Evolutionary conservation across 2,113 vertebrate genomes (phyloP).

Genomic region (Takifugu flavidus): DNA sequence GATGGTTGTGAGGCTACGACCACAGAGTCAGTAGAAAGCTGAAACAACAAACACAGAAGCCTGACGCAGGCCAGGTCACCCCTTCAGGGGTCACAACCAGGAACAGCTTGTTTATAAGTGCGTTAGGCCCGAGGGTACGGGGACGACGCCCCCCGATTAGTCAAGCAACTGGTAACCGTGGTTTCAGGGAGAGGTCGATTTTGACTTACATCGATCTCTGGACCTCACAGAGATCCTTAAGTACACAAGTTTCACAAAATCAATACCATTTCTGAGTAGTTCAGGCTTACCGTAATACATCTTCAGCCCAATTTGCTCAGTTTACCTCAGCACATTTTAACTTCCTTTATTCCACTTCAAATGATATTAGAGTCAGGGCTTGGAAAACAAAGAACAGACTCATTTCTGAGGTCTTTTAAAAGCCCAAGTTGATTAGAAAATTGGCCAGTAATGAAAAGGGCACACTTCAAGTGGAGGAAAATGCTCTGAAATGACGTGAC

Average conservation of each 20-base stretch:
- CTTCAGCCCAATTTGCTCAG: constrained; percentile 24
- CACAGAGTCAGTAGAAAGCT: constrained; percentile 39
- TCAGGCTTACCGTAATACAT: constrained; percentile 17
- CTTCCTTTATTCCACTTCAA: constrained; percentile 16
- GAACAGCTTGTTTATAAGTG: constrained; percentile 40
- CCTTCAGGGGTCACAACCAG: constrained; percentile 31
- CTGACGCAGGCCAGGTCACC: constrained; percentile 58
- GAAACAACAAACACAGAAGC: constrained; percentile 59
- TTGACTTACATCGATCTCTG: neutral
- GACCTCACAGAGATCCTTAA: no score
- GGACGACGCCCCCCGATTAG: constrained; percentile 28
- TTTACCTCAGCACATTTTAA: constrained; percentile 15
- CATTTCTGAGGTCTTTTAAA: constrained; percentile 8
- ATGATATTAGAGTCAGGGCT: constrained; percentile 39
- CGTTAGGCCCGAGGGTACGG: constrained; percentile 16
- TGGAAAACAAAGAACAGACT: constrained; percentile 10
- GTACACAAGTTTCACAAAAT: neutral
- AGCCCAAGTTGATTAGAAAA: constrained; percentile 17
- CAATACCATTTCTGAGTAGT: constrained; percentile 11
- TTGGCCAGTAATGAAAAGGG: neutral
- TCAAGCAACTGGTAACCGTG: constrained; percentile 30
- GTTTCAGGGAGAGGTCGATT: constrained; percentile 20
- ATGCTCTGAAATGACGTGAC: constrained; percentile 19
- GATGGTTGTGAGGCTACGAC: constrained; percentile 42
- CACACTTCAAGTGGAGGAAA: neutral